Percentiles rank a stretch among this genome's conserved stretches.
phyloP scores from a whole-genome alignment of 2,888 invertebrate species.

The Beris chalybata region DNA sequence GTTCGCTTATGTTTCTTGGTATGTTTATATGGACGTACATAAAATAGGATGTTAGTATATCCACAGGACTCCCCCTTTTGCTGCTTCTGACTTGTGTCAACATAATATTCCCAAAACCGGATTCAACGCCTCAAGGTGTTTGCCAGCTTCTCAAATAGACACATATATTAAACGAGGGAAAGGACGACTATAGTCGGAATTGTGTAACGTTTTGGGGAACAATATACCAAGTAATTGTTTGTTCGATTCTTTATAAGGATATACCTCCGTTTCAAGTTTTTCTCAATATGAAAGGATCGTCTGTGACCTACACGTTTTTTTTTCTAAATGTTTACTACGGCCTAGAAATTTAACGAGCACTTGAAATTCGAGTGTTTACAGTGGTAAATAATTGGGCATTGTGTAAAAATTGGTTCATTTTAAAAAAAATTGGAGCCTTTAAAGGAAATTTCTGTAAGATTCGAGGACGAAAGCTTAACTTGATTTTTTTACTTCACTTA shows the following conservation, averaged over 20 bases:
- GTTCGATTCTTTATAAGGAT: constrained; percentile 3
- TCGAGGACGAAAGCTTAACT: too few species aligned
- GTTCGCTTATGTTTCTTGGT: constrained; percentile 1
- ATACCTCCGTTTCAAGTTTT: too few species aligned
- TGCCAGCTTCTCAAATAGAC: constrained; percentile 39
- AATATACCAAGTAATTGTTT: constrained; percentile 30
- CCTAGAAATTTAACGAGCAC: too few species aligned
- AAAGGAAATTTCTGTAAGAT: too few species aligned
- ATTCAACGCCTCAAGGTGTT: constrained; percentile 43
- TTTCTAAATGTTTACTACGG: too few species aligned
- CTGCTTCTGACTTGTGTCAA: constrained; percentile 38
- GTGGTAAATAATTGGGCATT: too few species aligned
- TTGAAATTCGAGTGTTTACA: too few species aligned
- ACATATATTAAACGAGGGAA: constrained; percentile 34
- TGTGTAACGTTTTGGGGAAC: constrained; percentile 20
- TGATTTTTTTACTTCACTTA: too few species aligned
- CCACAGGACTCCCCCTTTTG: not conserved
- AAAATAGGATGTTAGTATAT: not conserved
- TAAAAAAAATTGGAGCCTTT: too few species aligned
- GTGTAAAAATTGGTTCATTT: too few species aligned
- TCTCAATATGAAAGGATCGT: too few species aligned
- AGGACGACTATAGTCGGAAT: constrained; percentile 28
- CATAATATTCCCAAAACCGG: constrained; percentile 42
- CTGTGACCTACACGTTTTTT: too few species aligned
- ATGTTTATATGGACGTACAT: not conserved